Base-by-base conservation (phyloP, 2,888 invertebrate genomes). In the Drosophila pseudotalamancana region DNA sequence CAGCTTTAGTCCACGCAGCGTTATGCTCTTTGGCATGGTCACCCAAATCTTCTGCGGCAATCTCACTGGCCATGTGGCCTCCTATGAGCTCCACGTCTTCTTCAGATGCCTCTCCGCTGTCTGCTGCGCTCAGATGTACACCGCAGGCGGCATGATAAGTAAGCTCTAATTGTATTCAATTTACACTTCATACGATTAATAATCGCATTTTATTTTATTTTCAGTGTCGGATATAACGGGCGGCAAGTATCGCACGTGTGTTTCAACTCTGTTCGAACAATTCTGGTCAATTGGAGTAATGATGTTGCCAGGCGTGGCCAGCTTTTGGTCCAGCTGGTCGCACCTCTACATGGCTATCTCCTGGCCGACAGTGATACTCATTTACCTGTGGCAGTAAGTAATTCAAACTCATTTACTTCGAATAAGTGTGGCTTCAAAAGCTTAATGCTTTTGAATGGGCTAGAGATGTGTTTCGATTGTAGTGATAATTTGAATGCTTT, bases 221-320 rank as follows among this genome's bases (percentile, higher is more conserved):
- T 3, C 19, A 92, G 92, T 92, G 87, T 83, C 89, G 39, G 92
- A 92, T 66, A 92, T 92, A 50, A 91, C 91, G 4, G 90, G 90
- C 14, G 92, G 92, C 31, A 91, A 89, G 16, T 90, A 90, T 66
- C 89, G 89, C 55, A 91, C 90, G 1, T 90, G 90, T 31, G 89
- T 91, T 1, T 87, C 89, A 9, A 91, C 91, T 2, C 84, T 91
- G 6, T 92, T 92, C 67, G 92, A 92, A 66, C 91, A 91, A 57
- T 92, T 92, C 75, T 92, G 92, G 92, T 92, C 92, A 11, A 86
- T 92, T 71, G 92, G 92, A 12, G 92, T 92, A n/a, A 92, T 92
- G 73, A 72, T 92, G 73, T 74, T 92, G 62, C 92, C 92, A 3
- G 90, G 90, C 2, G 86, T 92, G 4, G 91, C 91, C n/a, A 91